These are phyloP conservation scores for Baronia brevicornis DNA, from an alignment of 2,888 invertebrate genomes.

Conservation along the genomic window DNA sequence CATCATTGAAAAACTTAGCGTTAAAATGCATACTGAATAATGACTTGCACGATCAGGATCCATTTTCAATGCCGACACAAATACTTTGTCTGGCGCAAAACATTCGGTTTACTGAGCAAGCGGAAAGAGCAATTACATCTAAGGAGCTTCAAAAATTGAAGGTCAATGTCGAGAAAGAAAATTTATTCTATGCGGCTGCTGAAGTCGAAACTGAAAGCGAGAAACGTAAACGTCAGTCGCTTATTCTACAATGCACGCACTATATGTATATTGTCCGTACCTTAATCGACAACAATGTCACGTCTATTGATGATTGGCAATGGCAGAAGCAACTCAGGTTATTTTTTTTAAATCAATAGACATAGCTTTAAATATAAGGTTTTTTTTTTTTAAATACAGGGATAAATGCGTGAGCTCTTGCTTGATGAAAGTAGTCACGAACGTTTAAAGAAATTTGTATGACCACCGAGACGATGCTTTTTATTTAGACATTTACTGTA, in stretches of 20 bases:
- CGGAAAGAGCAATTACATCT: constrained; percentile 85
- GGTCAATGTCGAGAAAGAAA: constrained; percentile 67
- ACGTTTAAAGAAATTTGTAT: too few relatives aligned
- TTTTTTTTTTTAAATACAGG: too few relatives aligned
- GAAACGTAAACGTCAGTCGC: constrained; percentile 90
- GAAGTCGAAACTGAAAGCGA: constrained; percentile 77
- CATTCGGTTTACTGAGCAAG: constrained; percentile 88
- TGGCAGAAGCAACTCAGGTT: constrained; percentile 96
- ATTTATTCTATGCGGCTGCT: constrained; percentile 63
- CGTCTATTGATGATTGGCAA: constrained; percentile 85
- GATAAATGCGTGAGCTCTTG: too few relatives aligned
- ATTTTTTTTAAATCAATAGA: constrained; percentile 3
- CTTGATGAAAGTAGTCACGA: too few relatives aligned
- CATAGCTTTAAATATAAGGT: too few relatives aligned
- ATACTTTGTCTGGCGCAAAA: constrained; percentile 90
- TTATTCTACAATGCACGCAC: constrained; percentile 95
- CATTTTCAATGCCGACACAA: constrained; percentile 79
- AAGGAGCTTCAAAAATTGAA: constrained; percentile 77
- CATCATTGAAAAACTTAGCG: constrained; percentile 80
- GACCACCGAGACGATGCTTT: too few relatives aligned
- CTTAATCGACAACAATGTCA: constrained; percentile 81
- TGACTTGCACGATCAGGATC: constrained; percentile 64
- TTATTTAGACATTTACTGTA: too few relatives aligned
- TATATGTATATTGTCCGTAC: constrained; percentile 88
- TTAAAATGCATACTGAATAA: constrained; percentile 66